These are phyloP conservation scores for Rhynchophorus ferrugineus DNA, from an alignment of 1,140 invertebrate species.

Conservation along the genomic window DNA sequence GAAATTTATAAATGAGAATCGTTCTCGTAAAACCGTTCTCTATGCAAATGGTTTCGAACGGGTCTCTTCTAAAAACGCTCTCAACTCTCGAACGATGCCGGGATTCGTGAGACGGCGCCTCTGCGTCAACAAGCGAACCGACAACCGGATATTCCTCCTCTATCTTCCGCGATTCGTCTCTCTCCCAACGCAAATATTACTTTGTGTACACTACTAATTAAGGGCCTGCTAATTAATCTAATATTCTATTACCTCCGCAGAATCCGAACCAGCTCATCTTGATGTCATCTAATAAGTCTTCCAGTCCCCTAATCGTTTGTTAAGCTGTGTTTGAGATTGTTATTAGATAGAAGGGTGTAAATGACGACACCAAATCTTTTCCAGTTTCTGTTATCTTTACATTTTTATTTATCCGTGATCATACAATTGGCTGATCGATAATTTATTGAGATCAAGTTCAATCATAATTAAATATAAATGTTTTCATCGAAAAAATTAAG, in stretches of 20 bases:
- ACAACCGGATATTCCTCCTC: background rate
- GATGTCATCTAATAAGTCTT: conserved; percentile 6
- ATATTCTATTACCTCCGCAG: conserved; percentile 29
- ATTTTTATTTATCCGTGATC: too few relatives aligned
- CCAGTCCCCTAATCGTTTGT: conserved; percentile 1
- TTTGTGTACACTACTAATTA: conserved; percentile 32
- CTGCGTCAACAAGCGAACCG: background rate
- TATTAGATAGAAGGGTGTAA: background rate
- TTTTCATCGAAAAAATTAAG: too few relatives aligned
- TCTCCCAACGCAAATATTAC: conserved; percentile 30
- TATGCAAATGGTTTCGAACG: too few relatives aligned
- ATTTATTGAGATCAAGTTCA: too few relatives aligned
- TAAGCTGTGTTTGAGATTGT: conserved; percentile 1
- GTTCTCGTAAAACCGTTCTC: too few relatives aligned
- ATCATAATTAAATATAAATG: too few relatives aligned
- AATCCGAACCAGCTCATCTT: conserved; percentile 7
- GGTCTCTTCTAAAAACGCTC: too few relatives aligned
- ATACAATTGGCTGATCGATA: too few relatives aligned
- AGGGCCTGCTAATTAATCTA: conserved; percentile 32
- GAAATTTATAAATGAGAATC: too few relatives aligned
- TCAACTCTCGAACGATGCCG: too few relatives aligned
- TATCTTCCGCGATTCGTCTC: conserved; percentile 1
- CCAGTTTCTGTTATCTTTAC: too few relatives aligned
- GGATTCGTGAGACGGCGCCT: background rate
- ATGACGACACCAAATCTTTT: too few relatives aligned